A percentile compares a stretch with the other conserved stretches of the same genome.
These are phyloP conservation scores for Pseudochirops corinnae DNA, from an alignment of 2,797 vertebrate species.

Conservation along the genomic window DNA sequence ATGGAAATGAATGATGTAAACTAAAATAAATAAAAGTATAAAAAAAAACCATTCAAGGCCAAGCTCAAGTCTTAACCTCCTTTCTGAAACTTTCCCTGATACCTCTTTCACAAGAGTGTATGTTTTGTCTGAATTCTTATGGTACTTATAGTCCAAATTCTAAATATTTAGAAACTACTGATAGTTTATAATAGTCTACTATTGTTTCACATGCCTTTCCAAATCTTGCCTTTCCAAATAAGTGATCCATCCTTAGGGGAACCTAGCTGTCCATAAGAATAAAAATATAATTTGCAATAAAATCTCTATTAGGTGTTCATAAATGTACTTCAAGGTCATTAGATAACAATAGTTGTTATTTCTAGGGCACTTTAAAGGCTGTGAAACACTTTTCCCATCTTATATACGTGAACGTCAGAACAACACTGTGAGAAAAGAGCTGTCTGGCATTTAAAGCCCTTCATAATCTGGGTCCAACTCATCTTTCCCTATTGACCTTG, in stretches of 20 bases:
- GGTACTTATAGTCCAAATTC: background rate
- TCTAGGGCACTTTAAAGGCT: background rate
- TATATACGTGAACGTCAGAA: background rate
- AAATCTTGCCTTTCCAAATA: background rate
- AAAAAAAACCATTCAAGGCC: background rate
- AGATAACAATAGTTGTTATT: constrained; percentile 2
- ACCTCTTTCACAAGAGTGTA: background rate
- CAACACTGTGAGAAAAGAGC: background rate
- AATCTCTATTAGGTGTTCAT: background rate
- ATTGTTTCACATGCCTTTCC: background rate
- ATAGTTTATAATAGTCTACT: background rate
- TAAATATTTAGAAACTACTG: background rate
- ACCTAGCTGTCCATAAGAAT: background rate
- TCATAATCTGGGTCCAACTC: background rate
- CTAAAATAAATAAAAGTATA: no score
- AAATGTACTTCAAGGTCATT: constrained; percentile 40
- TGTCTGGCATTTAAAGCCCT: background rate
- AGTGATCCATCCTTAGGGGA: no score
- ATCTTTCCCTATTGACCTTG: background rate
- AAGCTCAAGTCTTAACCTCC: background rate
- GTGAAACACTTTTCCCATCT: background rate
- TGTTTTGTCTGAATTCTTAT: background rate
- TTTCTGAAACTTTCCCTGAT: background rate
- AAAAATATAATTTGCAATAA: background rate
- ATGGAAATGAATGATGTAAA: no score